These are phyloP conservation scores for Thymelicus acteon DNA, from an alignment of 2,888 invertebrate genomes.

Conservation along the genomic window DNA sequence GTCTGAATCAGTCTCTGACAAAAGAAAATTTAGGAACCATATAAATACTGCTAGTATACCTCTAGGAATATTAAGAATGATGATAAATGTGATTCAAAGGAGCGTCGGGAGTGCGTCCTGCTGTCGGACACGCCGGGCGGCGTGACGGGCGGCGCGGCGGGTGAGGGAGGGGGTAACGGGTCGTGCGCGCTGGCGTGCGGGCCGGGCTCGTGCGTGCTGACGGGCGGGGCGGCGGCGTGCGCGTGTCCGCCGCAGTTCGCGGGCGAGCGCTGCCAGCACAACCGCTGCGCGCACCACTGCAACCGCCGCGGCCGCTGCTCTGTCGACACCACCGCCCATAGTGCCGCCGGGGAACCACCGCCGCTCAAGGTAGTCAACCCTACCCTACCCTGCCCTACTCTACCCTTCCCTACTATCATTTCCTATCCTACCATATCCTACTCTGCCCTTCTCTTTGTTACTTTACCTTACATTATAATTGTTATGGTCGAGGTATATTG, in stretches of 20 bases:
- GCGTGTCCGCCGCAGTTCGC: constrained; percentile 86
- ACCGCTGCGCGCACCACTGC: constrained; percentile 88
- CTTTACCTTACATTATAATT: too few relatives aligned
- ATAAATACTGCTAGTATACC: too few relatives aligned
- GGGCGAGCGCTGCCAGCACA: constrained; percentile 88
- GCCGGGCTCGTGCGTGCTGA: constrained; percentile 79
- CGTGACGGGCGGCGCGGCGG: constrained; percentile 41
- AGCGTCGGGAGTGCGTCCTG: constrained; percentile 54
- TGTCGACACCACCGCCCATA: constrained; percentile 41
- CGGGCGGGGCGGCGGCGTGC: constrained; percentile 81
- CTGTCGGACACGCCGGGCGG: constrained; percentile 33
- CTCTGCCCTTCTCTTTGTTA: too few relatives aligned
- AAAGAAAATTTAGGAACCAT: too few relatives aligned
- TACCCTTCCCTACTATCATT: too few relatives aligned
- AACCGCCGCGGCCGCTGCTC: constrained; percentile 70
- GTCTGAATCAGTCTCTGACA: too few relatives aligned
- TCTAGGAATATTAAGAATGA: too few relatives aligned
- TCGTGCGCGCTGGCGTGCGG: constrained; percentile 71
- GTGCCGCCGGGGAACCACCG: constrained; percentile 72
- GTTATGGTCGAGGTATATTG: too few relatives aligned
- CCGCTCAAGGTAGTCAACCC: constrained; percentile 66
- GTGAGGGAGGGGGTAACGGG: constrained; percentile 41
- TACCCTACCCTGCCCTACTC: neutral
- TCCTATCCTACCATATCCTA: too few relatives aligned
- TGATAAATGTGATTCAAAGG: constrained; percentile 43